Evolutionary conservation across 1,140 invertebrate species (phyloP).

Genomic region (Stegodyphus mimosarum): DNA sequence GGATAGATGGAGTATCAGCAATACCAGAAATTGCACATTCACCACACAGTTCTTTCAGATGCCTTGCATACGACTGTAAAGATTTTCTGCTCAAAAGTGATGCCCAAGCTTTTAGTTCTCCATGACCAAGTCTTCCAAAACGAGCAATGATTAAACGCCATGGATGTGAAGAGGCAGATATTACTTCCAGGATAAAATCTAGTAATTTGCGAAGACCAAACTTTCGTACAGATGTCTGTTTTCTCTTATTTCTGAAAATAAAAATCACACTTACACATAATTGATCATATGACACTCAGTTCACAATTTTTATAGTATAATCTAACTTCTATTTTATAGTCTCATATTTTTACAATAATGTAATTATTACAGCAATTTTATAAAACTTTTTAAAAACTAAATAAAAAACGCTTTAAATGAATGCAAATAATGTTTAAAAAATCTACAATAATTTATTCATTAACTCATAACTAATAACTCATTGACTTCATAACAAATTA

Average conservation of each 20-base stretch:
- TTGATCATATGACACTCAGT: too few species aligned
- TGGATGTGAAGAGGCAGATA: constrained; percentile 86
- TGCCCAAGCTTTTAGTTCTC: constrained; percentile 97
- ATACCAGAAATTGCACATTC: constrained; percentile 87
- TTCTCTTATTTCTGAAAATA: constrained; percentile 76
- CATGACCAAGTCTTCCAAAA: constrained; percentile 95
- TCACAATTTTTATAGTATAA: too few species aligned
- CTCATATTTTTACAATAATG: too few species aligned
- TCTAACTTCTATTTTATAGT: too few species aligned
- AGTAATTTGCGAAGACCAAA: constrained; percentile 93
- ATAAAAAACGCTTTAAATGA: too few species aligned
- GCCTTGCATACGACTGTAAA: constrained; percentile 84
- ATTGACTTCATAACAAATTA: too few species aligned
- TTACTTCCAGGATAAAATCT: constrained; percentile 95
- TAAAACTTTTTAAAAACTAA: too few species aligned
- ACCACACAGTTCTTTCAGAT: constrained; percentile 88
- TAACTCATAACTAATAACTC: too few species aligned
- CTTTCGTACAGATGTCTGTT: constrained; percentile 82
- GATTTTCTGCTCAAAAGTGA: constrained; percentile 91
- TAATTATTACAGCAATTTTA: too few species aligned
- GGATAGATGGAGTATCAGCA: constrained; percentile 84
- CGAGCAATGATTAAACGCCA: constrained; percentile 96
- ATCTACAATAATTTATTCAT: too few species aligned
- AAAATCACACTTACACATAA: neutral
- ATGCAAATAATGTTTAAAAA: too few species aligned